These are phyloP conservation scores for Drosophila ogumai DNA, from an alignment of 1,140 invertebrate genomes.

Conservation along the genomic window DNA sequence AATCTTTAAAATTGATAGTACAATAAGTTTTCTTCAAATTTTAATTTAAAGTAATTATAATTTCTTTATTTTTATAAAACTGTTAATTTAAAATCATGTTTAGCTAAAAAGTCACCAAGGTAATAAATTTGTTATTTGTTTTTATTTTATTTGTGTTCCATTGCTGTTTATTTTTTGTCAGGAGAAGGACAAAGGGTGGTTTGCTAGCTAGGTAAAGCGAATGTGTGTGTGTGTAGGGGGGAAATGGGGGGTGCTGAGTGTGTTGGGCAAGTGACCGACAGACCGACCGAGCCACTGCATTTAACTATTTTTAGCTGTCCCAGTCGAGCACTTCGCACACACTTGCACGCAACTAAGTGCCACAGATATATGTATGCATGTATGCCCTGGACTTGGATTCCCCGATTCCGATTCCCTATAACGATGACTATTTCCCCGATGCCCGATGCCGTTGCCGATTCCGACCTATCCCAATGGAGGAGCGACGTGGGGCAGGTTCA, in stretches of 20 bases:
- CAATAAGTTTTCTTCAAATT: too few species aligned
- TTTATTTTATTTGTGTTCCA: constrained; percentile 7
- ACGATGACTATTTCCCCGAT: constrained; percentile 6
- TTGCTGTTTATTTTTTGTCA: not conserved
- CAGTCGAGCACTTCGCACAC: constrained; percentile 39
- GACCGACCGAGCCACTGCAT: constrained; percentile 51
- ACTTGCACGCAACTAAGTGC: constrained; percentile 3
- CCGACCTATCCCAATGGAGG: constrained; percentile 75
- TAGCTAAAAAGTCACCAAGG: not conserved
- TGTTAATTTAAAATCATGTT: too few species aligned
- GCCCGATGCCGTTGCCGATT: constrained; percentile 33
- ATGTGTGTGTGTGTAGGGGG: not conserved
- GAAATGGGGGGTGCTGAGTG: not conserved
- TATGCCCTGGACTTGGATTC: constrained; percentile 56
- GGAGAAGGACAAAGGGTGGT: constrained; percentile 17
- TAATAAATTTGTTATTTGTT: constrained; percentile 8
- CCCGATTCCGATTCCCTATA: constrained; percentile 17
- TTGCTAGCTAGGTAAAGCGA: not conserved
- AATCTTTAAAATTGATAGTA: too few species aligned
- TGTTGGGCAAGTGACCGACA: constrained; percentile 56
- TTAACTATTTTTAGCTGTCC: constrained; percentile 55
- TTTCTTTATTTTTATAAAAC: too few species aligned
- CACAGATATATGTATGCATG: not conserved
- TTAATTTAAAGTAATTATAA: too few species aligned
- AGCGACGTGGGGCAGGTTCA: constrained; percentile 67